Percentiles rank a stretch among this genome's conserved stretches.
phyloP scores from a whole-genome alignment of 2,797 vertebrate genomes.

The Chelon auratus region DNA sequence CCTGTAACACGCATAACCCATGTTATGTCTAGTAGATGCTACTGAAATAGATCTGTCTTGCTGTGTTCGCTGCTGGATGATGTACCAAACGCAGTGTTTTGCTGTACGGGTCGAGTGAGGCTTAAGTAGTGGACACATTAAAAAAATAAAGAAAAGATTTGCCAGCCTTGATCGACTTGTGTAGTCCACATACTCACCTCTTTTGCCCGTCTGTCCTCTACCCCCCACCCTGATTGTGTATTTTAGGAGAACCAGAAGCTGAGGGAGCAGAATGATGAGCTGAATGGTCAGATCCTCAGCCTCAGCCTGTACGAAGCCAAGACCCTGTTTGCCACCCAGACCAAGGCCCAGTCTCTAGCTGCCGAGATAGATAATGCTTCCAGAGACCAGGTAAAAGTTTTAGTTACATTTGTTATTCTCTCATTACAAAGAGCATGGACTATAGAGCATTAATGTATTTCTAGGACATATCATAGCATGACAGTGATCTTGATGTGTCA shows the following conservation, averaged over 20 bases:
- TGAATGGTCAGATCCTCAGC: conserved; percentile 96
- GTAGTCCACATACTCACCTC: conserved; percentile 1
- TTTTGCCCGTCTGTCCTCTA: conserved; percentile 2
- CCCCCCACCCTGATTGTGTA: neutral
- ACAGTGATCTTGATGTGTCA: conserved; percentile 14
- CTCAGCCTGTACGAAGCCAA: conserved; percentile 96
- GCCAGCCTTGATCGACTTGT: neutral
- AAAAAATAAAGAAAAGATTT: neutral
- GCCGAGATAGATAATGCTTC: conserved; percentile 97
- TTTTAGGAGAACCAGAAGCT: conserved; percentile 94
- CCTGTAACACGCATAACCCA: conserved; percentile 76
- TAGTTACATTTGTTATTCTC: neutral
- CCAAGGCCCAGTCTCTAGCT: conserved; percentile 96
- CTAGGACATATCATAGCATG: conserved; percentile 24
- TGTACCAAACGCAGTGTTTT: conserved; percentile 28
- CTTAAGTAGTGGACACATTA: conserved; percentile 57
- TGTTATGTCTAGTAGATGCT: conserved; percentile 62
- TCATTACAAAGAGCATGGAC: neutral
- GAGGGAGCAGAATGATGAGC: conserved; percentile 94
- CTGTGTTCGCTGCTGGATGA: conserved; percentile 65
- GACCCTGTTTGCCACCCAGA: conserved; percentile 95
- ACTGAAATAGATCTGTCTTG: conserved; percentile 53
- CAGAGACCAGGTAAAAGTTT: conserved; percentile 90
- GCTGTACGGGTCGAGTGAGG: conserved; percentile 48
- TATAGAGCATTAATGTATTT: conserved; percentile 10